phyloP scores from a whole-genome alignment of 2,888 invertebrate genomes.

The Stegophylla sp. region DNA sequence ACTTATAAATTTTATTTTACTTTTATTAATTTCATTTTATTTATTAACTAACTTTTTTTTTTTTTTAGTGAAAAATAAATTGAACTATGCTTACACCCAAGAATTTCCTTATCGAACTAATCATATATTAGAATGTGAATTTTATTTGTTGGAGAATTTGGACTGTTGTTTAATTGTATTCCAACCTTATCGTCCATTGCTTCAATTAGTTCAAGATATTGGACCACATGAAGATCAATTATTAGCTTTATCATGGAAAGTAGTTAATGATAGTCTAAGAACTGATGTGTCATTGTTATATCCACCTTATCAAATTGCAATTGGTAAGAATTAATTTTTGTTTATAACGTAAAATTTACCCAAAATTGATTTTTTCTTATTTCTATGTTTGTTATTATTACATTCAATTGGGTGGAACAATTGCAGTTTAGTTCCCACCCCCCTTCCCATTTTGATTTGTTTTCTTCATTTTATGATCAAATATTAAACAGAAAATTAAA shows the following conservation, averaged over 20 bases:
- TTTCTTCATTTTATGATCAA: too few species aligned
- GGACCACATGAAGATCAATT: constrained; percentile 89
- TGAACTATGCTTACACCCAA: constrained; percentile 88
- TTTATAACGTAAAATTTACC: too few species aligned
- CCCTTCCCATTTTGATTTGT: too few species aligned
- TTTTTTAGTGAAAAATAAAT: constrained; percentile 84
- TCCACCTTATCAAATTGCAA: constrained; percentile 91
- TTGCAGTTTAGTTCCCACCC: too few species aligned
- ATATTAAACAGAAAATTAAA: too few species aligned
- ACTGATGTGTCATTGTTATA: constrained; percentile 95
- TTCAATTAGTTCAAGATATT: constrained; percentile 90
- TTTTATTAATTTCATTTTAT: neutral
- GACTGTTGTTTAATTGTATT: constrained; percentile 98
- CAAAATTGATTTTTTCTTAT: neutral
- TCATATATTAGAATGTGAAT: constrained; percentile 97
- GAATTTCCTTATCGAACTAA: constrained; percentile 93
- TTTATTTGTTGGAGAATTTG: constrained; percentile 95
- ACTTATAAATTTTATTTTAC: neutral
- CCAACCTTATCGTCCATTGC: constrained; percentile 92
- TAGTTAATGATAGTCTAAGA: constrained; percentile 94
- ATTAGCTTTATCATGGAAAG: constrained; percentile 91
- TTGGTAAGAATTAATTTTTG: constrained; percentile 65
- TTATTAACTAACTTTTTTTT: constrained; percentile 57
- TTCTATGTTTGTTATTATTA: too few species aligned
- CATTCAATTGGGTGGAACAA: too few species aligned